phyloP scores from a whole-genome alignment of 2,888 invertebrate genomes.

The Cephalotes varians region DNA sequence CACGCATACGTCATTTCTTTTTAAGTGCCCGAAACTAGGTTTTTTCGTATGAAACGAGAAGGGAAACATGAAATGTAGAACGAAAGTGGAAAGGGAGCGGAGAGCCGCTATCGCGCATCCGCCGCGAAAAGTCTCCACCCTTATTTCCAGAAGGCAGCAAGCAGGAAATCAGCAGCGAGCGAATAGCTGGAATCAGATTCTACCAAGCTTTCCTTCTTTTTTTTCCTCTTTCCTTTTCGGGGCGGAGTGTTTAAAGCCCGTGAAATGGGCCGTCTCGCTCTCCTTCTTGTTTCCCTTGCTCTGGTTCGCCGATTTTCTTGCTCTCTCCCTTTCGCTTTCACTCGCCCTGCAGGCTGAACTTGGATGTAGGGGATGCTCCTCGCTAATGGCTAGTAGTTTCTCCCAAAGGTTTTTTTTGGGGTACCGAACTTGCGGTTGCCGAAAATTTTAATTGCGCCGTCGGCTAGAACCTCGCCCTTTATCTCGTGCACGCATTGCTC shows the following conservation, averaged over 20 bases:
- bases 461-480: conserved; percentile 13
- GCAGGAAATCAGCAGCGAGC: conserved; percentile 61
- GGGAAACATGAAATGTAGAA: conserved; percentile 25
- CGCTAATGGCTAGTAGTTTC: conserved; percentile 40
- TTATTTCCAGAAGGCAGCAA: conserved; percentile 32
- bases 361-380: conserved; percentile 23
- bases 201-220: conserved; percentile 26
- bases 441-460: conserved; percentile 44
- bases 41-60: conserved; percentile 47
- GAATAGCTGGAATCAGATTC: conserved; percentile 57
- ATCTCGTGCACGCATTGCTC: conserved; percentile 9
- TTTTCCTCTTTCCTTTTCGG: conserved; percentile 36
- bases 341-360: conserved; percentile 29
- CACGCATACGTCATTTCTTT: conserved; percentile 53
- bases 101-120: conserved; percentile 56
- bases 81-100: neutral
- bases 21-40: conserved; percentile 37
- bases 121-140: conserved; percentile 46
- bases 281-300: neutral
- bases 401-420: conserved; percentile 17
- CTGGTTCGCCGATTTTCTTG: conserved; percentile 14
- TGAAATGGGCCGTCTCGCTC: conserved; percentile 63
- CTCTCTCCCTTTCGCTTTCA: conserved; percentile 44
- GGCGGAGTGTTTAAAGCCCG: conserved; percentile 70
- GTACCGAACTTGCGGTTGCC: conserved; percentile 18